Base-by-base conservation (phyloP, 1,140 invertebrate species). In the Pemphigus obesinymphae region DNA sequence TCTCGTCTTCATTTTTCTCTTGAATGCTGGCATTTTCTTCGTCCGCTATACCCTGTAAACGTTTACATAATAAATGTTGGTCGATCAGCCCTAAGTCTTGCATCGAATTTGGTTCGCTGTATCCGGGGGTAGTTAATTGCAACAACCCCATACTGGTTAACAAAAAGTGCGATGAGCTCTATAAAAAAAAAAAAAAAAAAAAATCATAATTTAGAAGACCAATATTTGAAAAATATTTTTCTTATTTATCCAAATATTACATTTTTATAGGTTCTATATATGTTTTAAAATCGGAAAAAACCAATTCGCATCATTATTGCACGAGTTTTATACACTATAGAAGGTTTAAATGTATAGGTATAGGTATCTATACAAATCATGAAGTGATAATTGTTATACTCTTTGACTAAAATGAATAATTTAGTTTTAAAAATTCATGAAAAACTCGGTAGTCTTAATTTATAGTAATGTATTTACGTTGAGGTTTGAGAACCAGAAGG, bases 61-160 rank as follows among this genome's bases (percentile, higher is more conserved):
- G 85, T 84, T 4, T 86, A 83, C 15, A 88, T 86, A n/a, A 86
- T 68, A 50, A 89, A 89, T 84, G 89, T 89, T 83, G 89, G 88
- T 82, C 82, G 68, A 83, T 55, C 34, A 80, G 53, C 55, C 84
- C 76, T 20, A 84, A 83, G 45, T 86, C 84, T 50, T 84, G 83
- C 58, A 84, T 75, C 29, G 84, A 85, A 26, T 84, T 86, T 17
- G 85, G 85, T 82, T 87, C 86, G 70, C 87, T 88, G 53, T 86
- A 86, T 17, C 87, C 87, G 3, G 87, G 86, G 0, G 86, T 87
- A 66, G 87, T 86, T 23, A 87, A 85, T n/a, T n/a, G n/a, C 50
- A 89, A 82, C 48, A 87, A 78, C 34, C 85, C 86, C 26, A 88
- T 83, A 34, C 86, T 86, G 37, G 88, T 85, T 82, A 86, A 85